Evolutionary conservation across 2,888 invertebrate species (phyloP), one percentile per base, ranked within the genome.

Genomic region (Arrhopalites spinosus): DNA sequence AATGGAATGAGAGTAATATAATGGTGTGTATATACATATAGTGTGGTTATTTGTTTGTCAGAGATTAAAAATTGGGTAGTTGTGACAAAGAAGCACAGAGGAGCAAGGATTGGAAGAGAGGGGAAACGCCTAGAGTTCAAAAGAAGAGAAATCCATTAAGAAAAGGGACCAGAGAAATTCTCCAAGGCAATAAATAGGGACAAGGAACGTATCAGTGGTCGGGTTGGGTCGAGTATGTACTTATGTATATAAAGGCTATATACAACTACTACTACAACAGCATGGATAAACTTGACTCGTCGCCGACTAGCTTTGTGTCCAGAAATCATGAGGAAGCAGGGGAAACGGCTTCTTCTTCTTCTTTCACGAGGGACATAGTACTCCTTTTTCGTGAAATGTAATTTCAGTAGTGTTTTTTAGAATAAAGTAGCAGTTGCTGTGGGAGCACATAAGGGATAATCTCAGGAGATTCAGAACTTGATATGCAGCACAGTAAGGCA

Each of bases 401-500:
- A 79, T 79, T 79, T 75, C 77, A 73, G 70, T 63, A 74, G 76
- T 77, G 78, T 80, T 77, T 78, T 72, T 78, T 78, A 71, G 78
- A 78, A 79, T 79, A 78, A 76, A 78, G 76, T 79, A 78, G 79
- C 74, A 79, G 79, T 75, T 78, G 78, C 73, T 70, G 74, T 75
- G 75, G 70, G 73, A 63, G 75, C 73, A 77, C 74, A 74, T 76
- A 71, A 76, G 78, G 78, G 78, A 78, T 79, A 80, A 79, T 78
- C 79, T 78, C 56, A 50, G 80, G 79, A 78, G 79, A 79, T 79
- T 70, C 50, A 53, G 64, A 76, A 80, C 75, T 80, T 80, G 79
- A 80, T 78, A 80, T 80, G 79, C 79, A 80, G 74, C 77, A 77
- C 77, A 77, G 79, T 77, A 75, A 64, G 70, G 78, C 75, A 78